phyloP scores from a whole-genome alignment of 37 sponge, comb jelly and placozoan species.

The Cladorhizidae sp. region DNA sequence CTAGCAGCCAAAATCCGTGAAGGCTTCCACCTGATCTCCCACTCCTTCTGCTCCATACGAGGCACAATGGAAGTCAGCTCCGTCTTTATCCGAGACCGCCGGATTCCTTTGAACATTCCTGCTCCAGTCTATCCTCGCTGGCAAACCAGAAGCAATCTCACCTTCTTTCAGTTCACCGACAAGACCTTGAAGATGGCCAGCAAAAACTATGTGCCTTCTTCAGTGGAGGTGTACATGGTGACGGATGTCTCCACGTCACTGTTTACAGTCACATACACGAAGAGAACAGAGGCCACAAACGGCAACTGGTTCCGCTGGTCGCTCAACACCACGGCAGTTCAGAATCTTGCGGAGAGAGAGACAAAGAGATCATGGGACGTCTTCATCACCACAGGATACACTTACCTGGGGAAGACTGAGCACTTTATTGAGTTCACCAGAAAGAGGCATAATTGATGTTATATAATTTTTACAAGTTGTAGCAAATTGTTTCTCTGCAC shows the following conservation, averaged over 20 bases:
- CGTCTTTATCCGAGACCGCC: conserved; percentile 37
- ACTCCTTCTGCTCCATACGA: conserved; percentile 17
- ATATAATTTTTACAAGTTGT: no score
- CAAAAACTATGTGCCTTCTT: conserved; percentile 6
- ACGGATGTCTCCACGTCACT: background rate
- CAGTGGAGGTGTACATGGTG: conserved; percentile 12
- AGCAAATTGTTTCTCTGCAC: no score
- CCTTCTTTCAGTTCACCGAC: conserved; percentile 31
- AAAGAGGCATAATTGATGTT: background rate
- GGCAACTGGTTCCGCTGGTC: conserved; percentile 52
- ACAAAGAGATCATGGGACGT: conserved; percentile 13
- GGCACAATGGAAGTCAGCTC: conserved; percentile 7
- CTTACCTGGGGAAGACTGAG: background rate
- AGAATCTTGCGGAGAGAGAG: background rate
- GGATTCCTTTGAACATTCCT: conserved; percentile 33
- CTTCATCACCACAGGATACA: conserved; percentile 10
- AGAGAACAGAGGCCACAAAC: background rate
- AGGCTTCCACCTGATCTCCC: conserved; percentile 38
- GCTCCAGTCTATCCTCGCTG: conserved; percentile 1
- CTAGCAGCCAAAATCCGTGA: background rate
- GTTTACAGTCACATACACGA: conserved; percentile 22
- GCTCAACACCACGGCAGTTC: background rate
- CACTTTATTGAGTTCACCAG: conserved; percentile 21
- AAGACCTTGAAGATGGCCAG: background rate
- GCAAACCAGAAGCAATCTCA: conserved; percentile 11